Conservation (phyloP, 92 coral and sea anemone species). For the Palythoa grandis region DNA sequence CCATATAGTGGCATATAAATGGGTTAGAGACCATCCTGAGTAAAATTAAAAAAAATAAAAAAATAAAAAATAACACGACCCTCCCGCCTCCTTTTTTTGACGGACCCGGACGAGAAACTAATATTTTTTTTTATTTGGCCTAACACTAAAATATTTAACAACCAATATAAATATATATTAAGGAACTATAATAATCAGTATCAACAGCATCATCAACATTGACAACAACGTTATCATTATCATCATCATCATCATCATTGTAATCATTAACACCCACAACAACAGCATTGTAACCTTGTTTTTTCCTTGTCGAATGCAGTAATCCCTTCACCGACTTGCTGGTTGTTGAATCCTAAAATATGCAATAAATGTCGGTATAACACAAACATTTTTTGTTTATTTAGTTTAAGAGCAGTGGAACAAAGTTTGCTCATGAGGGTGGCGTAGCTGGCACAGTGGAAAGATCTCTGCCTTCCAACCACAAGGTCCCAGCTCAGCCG, state of each 20-base stretch:
- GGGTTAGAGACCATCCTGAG: no score
- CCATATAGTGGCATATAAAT: no score
- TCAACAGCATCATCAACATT: background rate
- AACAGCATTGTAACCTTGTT: slow-evolving; percentile 69
- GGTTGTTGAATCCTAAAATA: slow-evolving; percentile 23
- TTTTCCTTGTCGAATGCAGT: slow-evolving; percentile 76
- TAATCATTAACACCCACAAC: background rate
- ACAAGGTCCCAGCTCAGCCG: no score
- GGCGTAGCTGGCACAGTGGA: no score
- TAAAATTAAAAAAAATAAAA: no score
- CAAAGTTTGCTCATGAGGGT: no score
- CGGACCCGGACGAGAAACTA: no score
- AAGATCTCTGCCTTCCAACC: no score
- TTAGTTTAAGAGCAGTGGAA: no score
- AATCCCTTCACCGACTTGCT: slow-evolving; percentile 82
- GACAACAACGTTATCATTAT: background rate
- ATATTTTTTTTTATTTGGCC: background rate
- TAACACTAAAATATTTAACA: background rate
- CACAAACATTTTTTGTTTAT: background rate
- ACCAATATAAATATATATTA: no score
- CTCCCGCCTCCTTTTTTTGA: no score
- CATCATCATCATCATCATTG: background rate
- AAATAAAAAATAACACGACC: no score
- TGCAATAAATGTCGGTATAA: background rate
- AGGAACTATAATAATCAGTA: background rate